phyloP scores from a whole-genome alignment of 2,797 vertebrate genomes.

The Melanotaenia maccullochi region DNA sequence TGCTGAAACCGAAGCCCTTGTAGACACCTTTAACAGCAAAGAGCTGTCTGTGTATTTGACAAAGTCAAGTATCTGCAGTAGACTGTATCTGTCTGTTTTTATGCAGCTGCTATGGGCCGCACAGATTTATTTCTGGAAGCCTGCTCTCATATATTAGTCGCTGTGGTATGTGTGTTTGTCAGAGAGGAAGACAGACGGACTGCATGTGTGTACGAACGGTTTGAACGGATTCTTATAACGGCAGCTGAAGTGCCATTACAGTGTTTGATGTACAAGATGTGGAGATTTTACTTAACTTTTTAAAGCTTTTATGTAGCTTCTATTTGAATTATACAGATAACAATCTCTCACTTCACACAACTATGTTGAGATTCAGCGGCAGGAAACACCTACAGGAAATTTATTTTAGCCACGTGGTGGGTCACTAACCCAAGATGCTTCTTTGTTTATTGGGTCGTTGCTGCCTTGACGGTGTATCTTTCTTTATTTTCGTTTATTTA shows the following conservation, averaged over 20 bases:
- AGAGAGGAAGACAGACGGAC: conserved; percentile 49
- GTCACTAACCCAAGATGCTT: not conserved
- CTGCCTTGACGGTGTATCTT: not conserved
- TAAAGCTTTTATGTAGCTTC: not conserved
- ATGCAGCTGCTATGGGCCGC: conserved; percentile 56
- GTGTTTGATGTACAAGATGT: conserved; percentile 3
- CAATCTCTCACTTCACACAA: not conserved
- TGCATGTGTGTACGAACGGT: conserved; percentile 35
- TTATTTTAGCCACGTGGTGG: not conserved
- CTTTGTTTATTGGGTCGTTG: not conserved
- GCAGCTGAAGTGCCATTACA: not conserved
- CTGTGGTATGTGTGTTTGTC: conserved; percentile 67
- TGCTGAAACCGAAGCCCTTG: conserved; percentile 14
- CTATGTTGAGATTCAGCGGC: not conserved
- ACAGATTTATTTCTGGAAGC: conserved; percentile 75
- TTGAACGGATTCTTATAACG: conserved; percentile 12
- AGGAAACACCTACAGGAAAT: not conserved
- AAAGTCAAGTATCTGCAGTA: conserved; percentile 29
- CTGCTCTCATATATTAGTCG: conserved; percentile 65
- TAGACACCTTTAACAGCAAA: conserved; percentile 17
- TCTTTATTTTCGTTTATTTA: not conserved
- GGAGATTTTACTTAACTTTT: conserved; percentile 1
- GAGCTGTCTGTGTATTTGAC: conserved; percentile 21
- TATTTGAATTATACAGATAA: not conserved
- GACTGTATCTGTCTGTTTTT: conserved; percentile 39